phyloP scores from a whole-genome alignment of 1,140 invertebrate species.

The Drosophila aff. region DNA sequence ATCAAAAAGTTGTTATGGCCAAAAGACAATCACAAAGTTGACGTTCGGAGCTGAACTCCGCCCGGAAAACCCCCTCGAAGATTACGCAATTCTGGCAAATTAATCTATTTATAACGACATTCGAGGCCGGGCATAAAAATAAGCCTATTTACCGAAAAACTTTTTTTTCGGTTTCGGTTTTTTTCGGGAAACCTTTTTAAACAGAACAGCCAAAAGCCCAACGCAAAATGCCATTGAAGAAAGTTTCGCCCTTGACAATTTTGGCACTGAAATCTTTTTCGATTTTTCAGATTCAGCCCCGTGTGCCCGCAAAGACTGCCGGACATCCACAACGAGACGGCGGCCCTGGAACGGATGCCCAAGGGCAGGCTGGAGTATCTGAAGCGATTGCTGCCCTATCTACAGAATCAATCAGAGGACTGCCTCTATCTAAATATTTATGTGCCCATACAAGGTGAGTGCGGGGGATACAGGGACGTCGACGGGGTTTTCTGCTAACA shows the following conservation, averaged over 20 bases:
- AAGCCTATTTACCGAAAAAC: constrained; percentile 56
- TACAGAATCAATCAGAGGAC: constrained; percentile 97
- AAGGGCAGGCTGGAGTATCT: constrained; percentile 94
- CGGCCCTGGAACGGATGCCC: constrained; percentile 92
- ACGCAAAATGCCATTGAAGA: constrained; percentile 24
- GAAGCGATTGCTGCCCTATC: constrained; percentile 92
- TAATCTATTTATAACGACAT: constrained; percentile 81
- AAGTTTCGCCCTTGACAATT: constrained; percentile 51
- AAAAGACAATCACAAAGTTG: constrained; percentile 71
- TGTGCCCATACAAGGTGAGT: constrained; percentile 95
- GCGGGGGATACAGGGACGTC: neutral
- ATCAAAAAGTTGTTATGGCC: constrained; percentile 78
- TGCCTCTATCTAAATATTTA: constrained; percentile 99
- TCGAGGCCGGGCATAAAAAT: constrained; percentile 70
- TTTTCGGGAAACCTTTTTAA: constrained; percentile 52
- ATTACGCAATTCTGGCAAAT: constrained; percentile 78
- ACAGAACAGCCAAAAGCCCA: constrained; percentile 8
- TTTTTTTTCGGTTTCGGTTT: constrained; percentile 34
- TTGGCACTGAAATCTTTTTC: constrained; percentile 48
- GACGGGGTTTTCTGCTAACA: neutral
- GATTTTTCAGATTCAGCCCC: constrained; percentile 89
- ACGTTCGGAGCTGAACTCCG: constrained; percentile 16
- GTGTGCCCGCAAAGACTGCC: constrained; percentile 96
- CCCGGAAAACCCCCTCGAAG: constrained; percentile 32
- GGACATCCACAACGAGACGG: constrained; percentile 92